phyloP scores from a whole-genome alignment of 2,888 invertebrate genomes.

The Pemphredon lugubris region DNA sequence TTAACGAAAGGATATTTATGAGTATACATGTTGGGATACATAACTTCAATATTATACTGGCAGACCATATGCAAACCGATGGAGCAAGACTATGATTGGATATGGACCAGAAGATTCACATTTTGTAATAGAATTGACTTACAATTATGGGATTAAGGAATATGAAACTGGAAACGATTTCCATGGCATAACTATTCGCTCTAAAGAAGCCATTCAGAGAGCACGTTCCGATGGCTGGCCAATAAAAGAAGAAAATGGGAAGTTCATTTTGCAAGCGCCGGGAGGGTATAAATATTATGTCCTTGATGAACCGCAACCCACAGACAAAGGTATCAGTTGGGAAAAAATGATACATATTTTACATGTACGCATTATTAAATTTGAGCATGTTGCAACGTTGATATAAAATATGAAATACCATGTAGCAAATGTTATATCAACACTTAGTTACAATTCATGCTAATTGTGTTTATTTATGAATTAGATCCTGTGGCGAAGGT shows the following conservation, averaged over 20 bases:
- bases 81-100: slow-evolving; percentile 99
- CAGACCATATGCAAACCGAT: slow-evolving; percentile 98
- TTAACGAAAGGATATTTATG: no score
- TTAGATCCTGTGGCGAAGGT: slow-evolving; percentile 92
- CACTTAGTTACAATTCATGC: no score
- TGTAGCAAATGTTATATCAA: no score
- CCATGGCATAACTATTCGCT: slow-evolving; percentile 91
- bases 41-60: no score
- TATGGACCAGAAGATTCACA: slow-evolving; percentile 97
- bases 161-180: slow-evolving; percentile 97
- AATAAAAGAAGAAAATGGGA: slow-evolving; percentile 84
- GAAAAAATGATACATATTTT: not conserved
- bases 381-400: no score
- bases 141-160: slow-evolving; percentile 95
- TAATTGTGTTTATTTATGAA: not conserved
- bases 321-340: slow-evolving; percentile 83
- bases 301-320: slow-evolving; percentile 87
- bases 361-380: not conserved
- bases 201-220: slow-evolving; percentile 88
- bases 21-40: no score
- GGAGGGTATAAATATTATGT: slow-evolving; percentile 95
- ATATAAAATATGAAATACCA: no score
- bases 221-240: slow-evolving; percentile 90
- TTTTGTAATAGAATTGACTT: slow-evolving; percentile 98
- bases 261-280: slow-evolving; percentile 89